These are phyloP conservation scores for Pedionomus torquatus DNA, from an alignment of 2,113 vertebrate genomes.

Conservation along the genomic window DNA sequence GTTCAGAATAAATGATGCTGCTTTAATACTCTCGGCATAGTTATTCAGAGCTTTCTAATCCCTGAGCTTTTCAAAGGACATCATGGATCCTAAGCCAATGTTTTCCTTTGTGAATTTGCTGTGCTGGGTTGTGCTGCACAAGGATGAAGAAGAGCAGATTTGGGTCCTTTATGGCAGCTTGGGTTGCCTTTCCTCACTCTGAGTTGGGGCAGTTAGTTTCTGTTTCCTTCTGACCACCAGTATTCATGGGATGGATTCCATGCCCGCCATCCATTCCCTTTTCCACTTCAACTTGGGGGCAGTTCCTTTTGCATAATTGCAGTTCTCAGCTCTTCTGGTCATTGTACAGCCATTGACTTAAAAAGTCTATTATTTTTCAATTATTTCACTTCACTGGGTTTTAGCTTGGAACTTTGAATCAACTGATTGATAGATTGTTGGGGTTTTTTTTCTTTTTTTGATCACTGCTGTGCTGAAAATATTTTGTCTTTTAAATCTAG, in stretches of 20 bases:
- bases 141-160: no score
- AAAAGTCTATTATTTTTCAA: not conserved
- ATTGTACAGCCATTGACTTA: not conserved
- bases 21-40: not conserved
- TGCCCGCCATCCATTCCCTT: not conserved
- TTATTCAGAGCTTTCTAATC: not conserved
- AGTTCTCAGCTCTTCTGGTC: not conserved
- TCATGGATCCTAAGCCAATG: not conserved
- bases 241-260: accelerated
- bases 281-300: not conserved
- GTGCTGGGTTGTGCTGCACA: not conserved
- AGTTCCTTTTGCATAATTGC: not conserved
- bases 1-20: not conserved
- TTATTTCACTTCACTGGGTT: not conserved
- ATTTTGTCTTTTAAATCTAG: not conserved
- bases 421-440: not conserved
- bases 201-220: not conserved
- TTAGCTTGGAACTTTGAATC: not conserved
- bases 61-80: not conserved
- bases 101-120: not conserved
- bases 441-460: not conserved
- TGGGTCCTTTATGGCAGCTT: accelerated
- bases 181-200: not conserved
- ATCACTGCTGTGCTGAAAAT: not conserved
- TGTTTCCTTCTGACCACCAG: not conserved